Conservation (phyloP, 2,113 vertebrate genomes). For the Labrus mixtus region DNA sequence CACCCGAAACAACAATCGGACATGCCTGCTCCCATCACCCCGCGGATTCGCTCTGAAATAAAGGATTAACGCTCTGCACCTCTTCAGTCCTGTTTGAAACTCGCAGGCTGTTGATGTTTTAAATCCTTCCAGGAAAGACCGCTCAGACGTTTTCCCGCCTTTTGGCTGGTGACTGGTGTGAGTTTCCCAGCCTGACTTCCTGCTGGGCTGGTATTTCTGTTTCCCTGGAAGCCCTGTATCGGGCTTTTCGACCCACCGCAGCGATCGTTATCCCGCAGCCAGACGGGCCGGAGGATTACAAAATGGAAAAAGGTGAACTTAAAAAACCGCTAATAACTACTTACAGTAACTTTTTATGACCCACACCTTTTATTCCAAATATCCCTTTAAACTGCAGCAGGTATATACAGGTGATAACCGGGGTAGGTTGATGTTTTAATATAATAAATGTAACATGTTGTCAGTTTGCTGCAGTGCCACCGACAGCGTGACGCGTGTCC, state of each 20-base stretch:
- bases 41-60: too few species aligned
- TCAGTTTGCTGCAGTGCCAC: too few species aligned
- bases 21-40: too few species aligned
- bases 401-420: too few species aligned
- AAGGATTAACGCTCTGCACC: too few species aligned
- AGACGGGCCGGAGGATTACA: not conserved
- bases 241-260: slow-evolving; percentile 41
- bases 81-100: not conserved
- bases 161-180: slow-evolving; percentile 24
- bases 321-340: slow-evolving; percentile 1
- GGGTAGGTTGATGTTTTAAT: too few species aligned
- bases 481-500: not conserved
- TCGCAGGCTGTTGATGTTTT: not conserved
- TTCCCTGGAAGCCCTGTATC: slow-evolving; percentile 41
- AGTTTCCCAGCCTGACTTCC: slow-evolving; percentile 49
- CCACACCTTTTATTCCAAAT: not conserved
- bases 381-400: not conserved
- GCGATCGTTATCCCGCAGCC: slow-evolving; percentile 43
- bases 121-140: slow-evolving; percentile 19
- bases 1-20: too few species aligned
- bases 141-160: slow-evolving; percentile 16
- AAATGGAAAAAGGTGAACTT: slow-evolving; percentile 36
- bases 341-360: slow-evolving; percentile 2
- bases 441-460: too few species aligned
- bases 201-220: slow-evolving; percentile 53